A percentile compares a stretch with the other conserved stretches of the same genome.
phyloP scores from a whole-genome alignment of 2,113 vertebrate species.

The Bombycilla garrulus region DNA sequence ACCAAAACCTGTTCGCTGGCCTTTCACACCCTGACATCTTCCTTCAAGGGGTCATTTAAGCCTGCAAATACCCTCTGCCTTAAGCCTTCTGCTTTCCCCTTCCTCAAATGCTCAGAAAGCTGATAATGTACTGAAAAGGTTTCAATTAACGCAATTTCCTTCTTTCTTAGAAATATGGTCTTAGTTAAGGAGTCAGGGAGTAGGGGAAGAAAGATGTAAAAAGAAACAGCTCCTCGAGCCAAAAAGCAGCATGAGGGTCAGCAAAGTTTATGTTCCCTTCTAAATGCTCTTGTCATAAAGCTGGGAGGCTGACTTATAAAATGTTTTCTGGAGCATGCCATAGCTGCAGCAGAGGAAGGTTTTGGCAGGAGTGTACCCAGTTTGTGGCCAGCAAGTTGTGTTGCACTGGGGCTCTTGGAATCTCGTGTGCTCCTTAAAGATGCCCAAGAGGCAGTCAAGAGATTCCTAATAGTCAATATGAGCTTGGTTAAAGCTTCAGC shows the following conservation, averaged over 20 bases:
- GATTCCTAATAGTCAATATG: neutral
- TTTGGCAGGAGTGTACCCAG: conserved; percentile 2
- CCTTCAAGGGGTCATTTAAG: conserved; percentile 43
- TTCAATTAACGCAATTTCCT: conserved; percentile 58
- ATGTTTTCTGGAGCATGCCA: neutral
- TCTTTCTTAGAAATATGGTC: conserved; percentile 52
- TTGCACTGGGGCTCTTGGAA: neutral
- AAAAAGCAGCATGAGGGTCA: neutral
- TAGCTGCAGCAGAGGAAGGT: neutral
- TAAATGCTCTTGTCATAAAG: conserved; percentile 11
- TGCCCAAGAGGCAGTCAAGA: neutral
- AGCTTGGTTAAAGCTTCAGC: neutral
- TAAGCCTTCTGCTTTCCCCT: neutral
- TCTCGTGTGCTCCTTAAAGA: neutral
- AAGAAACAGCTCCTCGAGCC: neutral
- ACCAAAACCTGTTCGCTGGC: neutral
- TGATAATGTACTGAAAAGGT: conserved; percentile 45
- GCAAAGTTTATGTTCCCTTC: neutral
- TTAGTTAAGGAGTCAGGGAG: neutral
- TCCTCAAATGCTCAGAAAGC: neutral
- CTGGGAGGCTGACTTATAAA: neutral
- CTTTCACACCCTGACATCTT: neutral
- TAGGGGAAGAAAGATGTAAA: neutral
- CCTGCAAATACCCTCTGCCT: neutral
- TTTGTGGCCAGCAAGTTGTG: neutral